Conservation (phyloP, 2,888 invertebrate species). For the Catocala nupta region DNA sequence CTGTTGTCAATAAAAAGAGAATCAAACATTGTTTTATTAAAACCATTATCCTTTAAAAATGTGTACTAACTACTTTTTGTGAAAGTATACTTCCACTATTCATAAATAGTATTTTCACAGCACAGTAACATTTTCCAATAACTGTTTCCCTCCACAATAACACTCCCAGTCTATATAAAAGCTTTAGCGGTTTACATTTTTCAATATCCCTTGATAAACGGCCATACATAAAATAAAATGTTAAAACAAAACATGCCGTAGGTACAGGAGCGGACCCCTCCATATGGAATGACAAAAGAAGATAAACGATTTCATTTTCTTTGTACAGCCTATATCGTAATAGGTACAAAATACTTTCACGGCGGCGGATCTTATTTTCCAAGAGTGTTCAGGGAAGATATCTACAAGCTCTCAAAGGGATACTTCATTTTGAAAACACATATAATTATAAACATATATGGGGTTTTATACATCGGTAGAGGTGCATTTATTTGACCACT, state of each 20-base stretch:
- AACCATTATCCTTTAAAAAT: no score
- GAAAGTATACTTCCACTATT: no score
- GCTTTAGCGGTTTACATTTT: conserved; percentile 44
- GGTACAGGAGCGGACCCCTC: no score
- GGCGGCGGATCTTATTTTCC: conserved; percentile 30
- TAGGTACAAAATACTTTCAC: conserved; percentile 43
- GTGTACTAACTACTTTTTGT: no score
- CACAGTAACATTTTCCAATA: conserved; percentile 3
- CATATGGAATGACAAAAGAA: conserved; percentile 51
- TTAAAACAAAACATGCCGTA: conserved; percentile 47
- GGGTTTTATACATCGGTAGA: conserved; percentile 1
- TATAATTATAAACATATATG: no score
- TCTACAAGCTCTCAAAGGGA: no score
- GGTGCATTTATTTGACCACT: no score
- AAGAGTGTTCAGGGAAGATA: conserved; percentile 17
- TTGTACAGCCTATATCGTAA: conserved; percentile 43
- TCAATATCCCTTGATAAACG: conserved; percentile 45
- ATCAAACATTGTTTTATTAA: no score
- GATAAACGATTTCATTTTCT: conserved; percentile 54
- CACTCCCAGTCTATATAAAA: conserved; percentile 38
- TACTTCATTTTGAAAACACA: no score
- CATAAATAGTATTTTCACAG: not conserved
- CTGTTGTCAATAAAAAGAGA: no score
- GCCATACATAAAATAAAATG: conserved; percentile 44
- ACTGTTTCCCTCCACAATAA: not conserved